phyloP scores from a whole-genome alignment of 2,888 invertebrate genomes.

The Caenorhabditis sp. region DNA sequence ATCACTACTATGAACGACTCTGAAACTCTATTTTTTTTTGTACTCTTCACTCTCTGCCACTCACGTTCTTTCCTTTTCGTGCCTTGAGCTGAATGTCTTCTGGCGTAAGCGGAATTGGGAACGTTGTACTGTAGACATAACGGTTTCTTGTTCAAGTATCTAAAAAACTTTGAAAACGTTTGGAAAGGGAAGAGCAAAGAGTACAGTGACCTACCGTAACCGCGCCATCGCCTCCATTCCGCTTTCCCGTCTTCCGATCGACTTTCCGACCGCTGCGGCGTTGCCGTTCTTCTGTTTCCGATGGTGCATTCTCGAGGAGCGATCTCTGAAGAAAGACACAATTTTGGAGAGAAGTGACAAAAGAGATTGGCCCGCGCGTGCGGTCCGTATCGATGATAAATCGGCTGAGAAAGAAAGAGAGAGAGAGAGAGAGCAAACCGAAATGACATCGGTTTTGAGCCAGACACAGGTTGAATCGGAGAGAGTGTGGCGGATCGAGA shows the following conservation, averaged over 20 bases:
- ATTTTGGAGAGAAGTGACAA: not conserved
- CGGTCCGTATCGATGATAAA: slow-evolving; percentile 1
- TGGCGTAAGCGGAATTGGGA: slow-evolving; percentile 41
- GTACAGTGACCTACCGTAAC: slow-evolving; percentile 61
- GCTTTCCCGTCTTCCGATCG: slow-evolving; percentile 53
- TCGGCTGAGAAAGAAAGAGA: not conserved
- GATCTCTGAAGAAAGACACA: slow-evolving; percentile 48
- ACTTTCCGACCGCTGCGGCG: slow-evolving; percentile 36
- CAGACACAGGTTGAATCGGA: slow-evolving; percentile 13
- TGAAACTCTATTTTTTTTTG: slow-evolving; percentile 16
- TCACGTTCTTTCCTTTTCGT: slow-evolving; percentile 61
- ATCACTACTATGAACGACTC: slow-evolving; percentile 59
- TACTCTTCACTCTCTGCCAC: not conserved
- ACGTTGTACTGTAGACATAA: slow-evolving; percentile 73
- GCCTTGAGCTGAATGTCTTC: slow-evolving; percentile 25
- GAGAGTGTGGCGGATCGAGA: slow-evolving; percentile 4
- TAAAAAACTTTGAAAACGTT: too few relatives aligned
- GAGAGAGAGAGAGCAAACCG: slow-evolving; percentile 48
- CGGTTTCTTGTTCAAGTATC: slow-evolving; percentile 72
- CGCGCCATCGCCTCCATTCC: slow-evolving; percentile 62
- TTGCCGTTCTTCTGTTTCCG: slow-evolving; percentile 50
- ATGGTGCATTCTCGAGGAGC: slow-evolving; percentile 62
- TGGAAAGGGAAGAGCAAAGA: too few relatives aligned
- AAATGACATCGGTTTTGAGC: slow-evolving; percentile 44
- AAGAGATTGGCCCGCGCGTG: slow-evolving; percentile 1